phyloP scores from a whole-genome alignment of 2,113 vertebrate species.

The Apteryx owenii region DNA sequence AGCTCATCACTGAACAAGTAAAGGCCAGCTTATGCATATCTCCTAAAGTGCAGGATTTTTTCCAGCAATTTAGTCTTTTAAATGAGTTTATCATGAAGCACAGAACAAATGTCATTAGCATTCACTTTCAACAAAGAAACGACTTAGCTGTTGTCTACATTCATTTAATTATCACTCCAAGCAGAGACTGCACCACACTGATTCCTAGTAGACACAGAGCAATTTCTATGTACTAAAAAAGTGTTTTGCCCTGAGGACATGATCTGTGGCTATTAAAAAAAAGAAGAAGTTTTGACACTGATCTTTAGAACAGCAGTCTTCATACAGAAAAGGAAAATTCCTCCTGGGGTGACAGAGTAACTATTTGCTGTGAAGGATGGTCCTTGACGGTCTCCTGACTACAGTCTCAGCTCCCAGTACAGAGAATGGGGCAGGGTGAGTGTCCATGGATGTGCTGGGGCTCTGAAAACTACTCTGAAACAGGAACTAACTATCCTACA shows the following conservation, averaged over 20 bases:
- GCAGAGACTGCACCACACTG: not conserved
- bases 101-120: constrained; percentile 31
- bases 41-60: not conserved
- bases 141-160: not conserved
- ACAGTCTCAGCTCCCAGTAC: not conserved
- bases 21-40: not conserved
- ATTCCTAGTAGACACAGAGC: not conserved
- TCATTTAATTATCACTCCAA: constrained; percentile 34
- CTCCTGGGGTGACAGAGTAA: not conserved
- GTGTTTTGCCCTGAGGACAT: constrained; percentile 8
- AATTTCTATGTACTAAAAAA: not conserved
- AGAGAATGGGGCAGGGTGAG: not conserved
- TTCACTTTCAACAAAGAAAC: constrained; percentile 33
- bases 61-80: not conserved
- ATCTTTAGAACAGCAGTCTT: not conserved
- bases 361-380: not conserved
- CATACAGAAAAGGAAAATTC: not conserved
- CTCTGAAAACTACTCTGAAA: not conserved
- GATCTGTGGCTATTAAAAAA: not conserved
- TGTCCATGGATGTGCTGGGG: not conserved
- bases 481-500: not conserved
- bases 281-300: not conserved
- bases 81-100: constrained; percentile 37
- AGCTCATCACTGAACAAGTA: not conserved
- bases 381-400: not conserved